Conservation (phyloP, 2,113 vertebrate species). For the Rousettus leschenaultii region DNA sequence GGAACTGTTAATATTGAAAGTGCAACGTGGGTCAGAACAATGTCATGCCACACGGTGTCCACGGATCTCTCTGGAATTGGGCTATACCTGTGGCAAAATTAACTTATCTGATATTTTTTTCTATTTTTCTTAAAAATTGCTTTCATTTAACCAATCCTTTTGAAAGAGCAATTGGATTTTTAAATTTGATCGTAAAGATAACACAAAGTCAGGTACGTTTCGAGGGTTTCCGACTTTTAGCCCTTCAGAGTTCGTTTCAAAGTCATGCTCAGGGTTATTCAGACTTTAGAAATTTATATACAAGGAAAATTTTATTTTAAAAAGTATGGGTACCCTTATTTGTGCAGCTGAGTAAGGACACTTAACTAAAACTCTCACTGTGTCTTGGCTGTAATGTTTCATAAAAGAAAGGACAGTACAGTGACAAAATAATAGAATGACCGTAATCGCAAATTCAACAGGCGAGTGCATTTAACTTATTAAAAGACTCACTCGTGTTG, state of each 20-base stretch:
- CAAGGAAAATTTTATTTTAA: neutral
- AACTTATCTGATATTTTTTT: neutral
- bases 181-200: neutral
- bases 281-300: slow-evolving; percentile 29
- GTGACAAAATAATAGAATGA: neutral
- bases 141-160: slow-evolving; percentile 3
- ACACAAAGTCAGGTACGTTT: neutral
- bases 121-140: neutral
- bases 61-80: neutral
- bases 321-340: neutral
- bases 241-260: neutral
- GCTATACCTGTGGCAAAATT: neutral
- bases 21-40: neutral
- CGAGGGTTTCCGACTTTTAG: neutral
- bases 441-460: neutral
- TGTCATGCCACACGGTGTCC: neutral
- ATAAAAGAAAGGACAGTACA: neutral
- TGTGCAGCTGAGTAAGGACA: neutral
- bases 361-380: neutral
- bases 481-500: neutral
- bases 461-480: neutral
- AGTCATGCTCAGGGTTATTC: neutral
- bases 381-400: neutral
- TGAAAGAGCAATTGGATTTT: slow-evolving; percentile 3
- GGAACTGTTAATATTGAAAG: neutral